These are phyloP conservation scores for Mesochorus sp. DNA, from an alignment of 2,888 invertebrate species.

Conservation along the genomic window DNA sequence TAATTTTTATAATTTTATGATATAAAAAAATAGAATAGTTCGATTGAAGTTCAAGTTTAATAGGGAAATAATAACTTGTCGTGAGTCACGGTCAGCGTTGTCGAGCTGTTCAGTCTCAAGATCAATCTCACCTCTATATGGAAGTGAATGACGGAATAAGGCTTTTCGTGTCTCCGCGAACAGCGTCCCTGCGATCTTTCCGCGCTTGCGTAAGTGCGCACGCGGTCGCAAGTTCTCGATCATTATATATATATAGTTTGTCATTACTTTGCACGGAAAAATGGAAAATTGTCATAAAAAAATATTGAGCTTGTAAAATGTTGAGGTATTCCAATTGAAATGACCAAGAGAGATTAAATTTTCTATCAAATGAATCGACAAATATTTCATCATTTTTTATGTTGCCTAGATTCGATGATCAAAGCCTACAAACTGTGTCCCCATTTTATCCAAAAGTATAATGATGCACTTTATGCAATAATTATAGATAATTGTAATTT, in stretches of 20 bases:
- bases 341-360: too few species aligned
- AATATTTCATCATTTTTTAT: too few species aligned
- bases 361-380: too few species aligned
- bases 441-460: too few species aligned
- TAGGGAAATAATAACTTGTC: conserved; percentile 8
- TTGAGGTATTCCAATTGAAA: background rate
- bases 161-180: conserved; percentile 16
- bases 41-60: conserved; percentile 28
- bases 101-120: conserved; percentile 15
- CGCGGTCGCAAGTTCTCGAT: conserved; percentile 20
- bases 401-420: too few species aligned
- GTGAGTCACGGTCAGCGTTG: conserved; percentile 29
- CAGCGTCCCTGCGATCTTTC: conserved; percentile 39
- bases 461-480: too few species aligned
- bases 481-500: too few species aligned
- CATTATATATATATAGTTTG: conserved; percentile 9
- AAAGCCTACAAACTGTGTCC: too few species aligned
- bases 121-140: conserved; percentile 44
- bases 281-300: too few species aligned
- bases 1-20: too few species aligned
- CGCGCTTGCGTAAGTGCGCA: conserved; percentile 51
- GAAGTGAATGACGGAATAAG: conserved; percentile 27
- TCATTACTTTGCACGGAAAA: background rate
- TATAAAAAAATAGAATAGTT: too few species aligned
- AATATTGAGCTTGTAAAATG: conserved; percentile 12